phyloP scores from a whole-genome alignment of 2,113 vertebrate species.

The Eublepharis macularius region DNA sequence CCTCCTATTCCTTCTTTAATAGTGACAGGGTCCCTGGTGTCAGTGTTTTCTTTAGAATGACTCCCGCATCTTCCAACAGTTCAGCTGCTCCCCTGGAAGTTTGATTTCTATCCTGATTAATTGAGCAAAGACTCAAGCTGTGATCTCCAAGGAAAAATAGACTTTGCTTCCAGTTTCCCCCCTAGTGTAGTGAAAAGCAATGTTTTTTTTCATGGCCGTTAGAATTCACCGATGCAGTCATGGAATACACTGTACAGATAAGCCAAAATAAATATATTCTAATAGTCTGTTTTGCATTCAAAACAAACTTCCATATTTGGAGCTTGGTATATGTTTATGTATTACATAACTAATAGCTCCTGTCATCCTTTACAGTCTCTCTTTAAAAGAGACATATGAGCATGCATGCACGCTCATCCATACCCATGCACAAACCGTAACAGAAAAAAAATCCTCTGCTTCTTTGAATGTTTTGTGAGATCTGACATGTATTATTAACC shows the following conservation, averaged over 20 bases:
- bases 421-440: neutral
- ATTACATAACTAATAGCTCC: neutral
- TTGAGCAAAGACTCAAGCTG: constrained; percentile 35
- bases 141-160: constrained; percentile 6
- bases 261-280: constrained; percentile 2
- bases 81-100: constrained; percentile 15
- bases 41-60: constrained; percentile 40
- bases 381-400: neutral
- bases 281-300: neutral
- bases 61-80: neutral
- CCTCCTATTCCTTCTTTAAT: constrained; percentile 4
- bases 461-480: constrained; percentile 24
- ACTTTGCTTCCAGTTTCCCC: neutral
- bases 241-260: neutral
- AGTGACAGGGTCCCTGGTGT: constrained; percentile 4
- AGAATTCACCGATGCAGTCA: constrained; percentile 20
- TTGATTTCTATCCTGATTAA: constrained; percentile 42
- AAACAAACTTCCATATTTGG: constrained; percentile 6
- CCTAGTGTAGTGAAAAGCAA: constrained; percentile 5
- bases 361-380: neutral
- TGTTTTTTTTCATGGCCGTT: constrained; percentile 35
- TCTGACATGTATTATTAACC: constrained; percentile 3
- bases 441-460: neutral
- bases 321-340: constrained; percentile 14
- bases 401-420: neutral